phyloP scores from a whole-genome alignment of 2,113 vertebrate genomes.

The Channa maculata region DNA sequence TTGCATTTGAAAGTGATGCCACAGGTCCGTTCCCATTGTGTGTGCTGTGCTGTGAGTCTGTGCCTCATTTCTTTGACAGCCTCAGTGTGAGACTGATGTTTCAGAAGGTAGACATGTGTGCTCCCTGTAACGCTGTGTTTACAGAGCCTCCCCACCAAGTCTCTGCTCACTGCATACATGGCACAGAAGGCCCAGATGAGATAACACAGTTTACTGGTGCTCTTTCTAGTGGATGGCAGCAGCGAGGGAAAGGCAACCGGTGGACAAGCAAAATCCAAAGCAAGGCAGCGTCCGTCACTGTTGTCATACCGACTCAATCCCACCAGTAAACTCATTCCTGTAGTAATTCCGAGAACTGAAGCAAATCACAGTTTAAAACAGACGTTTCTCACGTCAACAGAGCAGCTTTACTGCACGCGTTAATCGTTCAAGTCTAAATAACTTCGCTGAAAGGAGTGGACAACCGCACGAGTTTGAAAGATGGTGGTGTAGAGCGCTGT shows the following conservation, averaged over 20 bases:
- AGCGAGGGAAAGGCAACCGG: slow-evolving; percentile 17
- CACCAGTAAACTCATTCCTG: too few relatives aligned
- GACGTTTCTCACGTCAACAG: too few relatives aligned
- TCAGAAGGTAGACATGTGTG: slow-evolving; percentile 71
- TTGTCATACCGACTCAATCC: background rate
- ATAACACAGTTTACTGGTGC: slow-evolving; percentile 56
- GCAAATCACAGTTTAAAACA: too few relatives aligned
- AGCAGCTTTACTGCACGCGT: too few relatives aligned
- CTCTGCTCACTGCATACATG: slow-evolving; percentile 61
- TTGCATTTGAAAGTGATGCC: slow-evolving; percentile 75
- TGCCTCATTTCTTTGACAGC: slow-evolving; percentile 71
- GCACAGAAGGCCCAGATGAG: slow-evolving; percentile 66
- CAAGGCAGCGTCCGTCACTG: too few relatives aligned
- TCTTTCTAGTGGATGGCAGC: slow-evolving; percentile 52
- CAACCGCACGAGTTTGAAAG: too few relatives aligned
- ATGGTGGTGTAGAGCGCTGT: too few relatives aligned
- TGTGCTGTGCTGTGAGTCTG: slow-evolving; percentile 57
- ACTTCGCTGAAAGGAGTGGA: too few relatives aligned
- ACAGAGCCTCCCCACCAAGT: slow-evolving; percentile 73
- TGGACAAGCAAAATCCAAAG: background rate
- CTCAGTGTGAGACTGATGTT: slow-evolving; percentile 79
- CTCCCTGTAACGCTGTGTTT: slow-evolving; percentile 75
- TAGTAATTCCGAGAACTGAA: too few relatives aligned
- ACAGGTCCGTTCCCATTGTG: slow-evolving; percentile 70
- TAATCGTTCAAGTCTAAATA: too few relatives aligned